These are phyloP conservation scores for Lophius americanus DNA, from an alignment of 2,797 vertebrate genomes.

Conservation along the genomic window DNA sequence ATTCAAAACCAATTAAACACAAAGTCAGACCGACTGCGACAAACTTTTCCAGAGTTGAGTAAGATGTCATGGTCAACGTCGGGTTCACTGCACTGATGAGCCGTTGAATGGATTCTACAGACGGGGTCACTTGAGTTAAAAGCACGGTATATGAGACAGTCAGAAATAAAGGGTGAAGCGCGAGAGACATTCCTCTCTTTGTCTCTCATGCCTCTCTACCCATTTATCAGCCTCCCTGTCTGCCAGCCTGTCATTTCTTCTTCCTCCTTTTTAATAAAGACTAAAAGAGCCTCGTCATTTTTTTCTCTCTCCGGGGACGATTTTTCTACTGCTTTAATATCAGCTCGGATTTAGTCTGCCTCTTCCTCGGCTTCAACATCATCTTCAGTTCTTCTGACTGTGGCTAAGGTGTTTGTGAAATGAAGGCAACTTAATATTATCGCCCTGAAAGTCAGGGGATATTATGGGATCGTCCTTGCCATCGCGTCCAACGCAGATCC, in stretches of 20 bases:
- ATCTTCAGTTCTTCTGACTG: no score
- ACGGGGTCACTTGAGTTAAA: slow-evolving; percentile 63
- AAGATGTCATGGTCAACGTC: no score
- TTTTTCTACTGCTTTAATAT: slow-evolving; percentile 10
- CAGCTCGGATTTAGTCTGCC: slow-evolving; percentile 3
- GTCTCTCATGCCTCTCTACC: slow-evolving; percentile 2
- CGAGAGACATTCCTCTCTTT: slow-evolving; percentile 1
- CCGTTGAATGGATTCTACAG: slow-evolving; percentile 61
- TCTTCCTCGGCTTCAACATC: neutral
- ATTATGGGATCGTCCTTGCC: no score
- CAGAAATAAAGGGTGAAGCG: neutral
- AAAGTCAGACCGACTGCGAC: no score
- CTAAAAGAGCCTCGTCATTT: slow-evolving; percentile 20
- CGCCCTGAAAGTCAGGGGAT: no score
- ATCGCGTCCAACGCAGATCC: no score
- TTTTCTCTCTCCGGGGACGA: slow-evolving; percentile 8
- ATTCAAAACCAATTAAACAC: no score
- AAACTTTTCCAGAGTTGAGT: no score
- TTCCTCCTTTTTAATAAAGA: slow-evolving; percentile 33
- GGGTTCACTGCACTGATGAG: slow-evolving; percentile 48
- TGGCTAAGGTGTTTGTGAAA: no score
- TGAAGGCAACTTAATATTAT: no score
- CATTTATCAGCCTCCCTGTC: slow-evolving; percentile 31
- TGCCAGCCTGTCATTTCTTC: slow-evolving; percentile 8
- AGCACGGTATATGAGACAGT: slow-evolving; percentile 50